Conservation (phyloP, 2,113 vertebrate genomes). For the Pygoscelis adeliae region DNA sequence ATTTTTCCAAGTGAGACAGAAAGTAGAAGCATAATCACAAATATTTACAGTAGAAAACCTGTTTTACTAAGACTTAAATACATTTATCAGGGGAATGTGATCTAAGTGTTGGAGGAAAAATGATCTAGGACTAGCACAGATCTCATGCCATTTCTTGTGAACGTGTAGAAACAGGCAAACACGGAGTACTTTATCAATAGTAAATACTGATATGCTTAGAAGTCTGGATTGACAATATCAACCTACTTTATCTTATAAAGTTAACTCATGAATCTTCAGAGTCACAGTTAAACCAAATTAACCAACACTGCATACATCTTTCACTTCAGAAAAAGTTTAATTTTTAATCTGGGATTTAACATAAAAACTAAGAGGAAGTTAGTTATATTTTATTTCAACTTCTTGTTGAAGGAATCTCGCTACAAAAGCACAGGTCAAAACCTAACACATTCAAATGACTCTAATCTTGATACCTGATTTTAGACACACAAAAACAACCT, state of each 20-base stretch:
- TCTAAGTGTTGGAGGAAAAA: neutral
- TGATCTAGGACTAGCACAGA: neutral
- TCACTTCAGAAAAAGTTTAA: neutral
- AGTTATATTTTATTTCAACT: neutral
- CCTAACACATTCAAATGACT: neutral
- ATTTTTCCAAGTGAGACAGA: neutral
- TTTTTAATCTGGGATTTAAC: neutral
- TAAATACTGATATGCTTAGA: neutral
- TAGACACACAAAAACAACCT: neutral
- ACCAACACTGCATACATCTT: neutral
- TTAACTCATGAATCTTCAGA: neutral
- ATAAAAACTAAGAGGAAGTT: neutral
- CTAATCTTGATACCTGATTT: neutral
- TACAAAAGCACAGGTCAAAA: neutral
- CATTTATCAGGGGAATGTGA: neutral
- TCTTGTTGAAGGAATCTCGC: neutral
- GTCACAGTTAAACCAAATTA: neutral
- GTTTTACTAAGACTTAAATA: neutral
- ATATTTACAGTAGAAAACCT: neutral
- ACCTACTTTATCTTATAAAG: neutral
- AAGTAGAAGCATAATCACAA: neutral
- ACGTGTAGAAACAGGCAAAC: neutral
- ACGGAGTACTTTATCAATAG: neutral
- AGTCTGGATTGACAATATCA: neutral
- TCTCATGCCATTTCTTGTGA: neutral